Evolutionary conservation across 2,797 vertebrate species (phyloP).

Genomic region (Rhyacichthys aspro): DNA sequence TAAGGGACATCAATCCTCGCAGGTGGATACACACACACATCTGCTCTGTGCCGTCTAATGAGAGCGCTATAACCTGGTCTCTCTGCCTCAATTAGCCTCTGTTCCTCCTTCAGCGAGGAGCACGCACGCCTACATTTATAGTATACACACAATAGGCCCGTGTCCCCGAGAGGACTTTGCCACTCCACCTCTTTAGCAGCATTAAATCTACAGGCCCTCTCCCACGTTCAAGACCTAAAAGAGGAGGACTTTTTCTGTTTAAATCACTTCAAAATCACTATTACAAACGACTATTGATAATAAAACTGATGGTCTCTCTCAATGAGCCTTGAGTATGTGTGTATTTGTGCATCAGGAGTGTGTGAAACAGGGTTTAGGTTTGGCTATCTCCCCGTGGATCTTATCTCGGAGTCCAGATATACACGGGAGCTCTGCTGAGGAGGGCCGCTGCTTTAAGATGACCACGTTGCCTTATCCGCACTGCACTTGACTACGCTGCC

Average conservation of each 20-base stretch:
- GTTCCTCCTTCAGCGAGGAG: slow-evolving; percentile 57
- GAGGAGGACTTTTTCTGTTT: no score
- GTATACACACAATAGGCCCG: slow-evolving; percentile 51
- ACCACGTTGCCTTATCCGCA: slow-evolving; percentile 57
- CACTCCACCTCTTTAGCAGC: slow-evolving; percentile 66
- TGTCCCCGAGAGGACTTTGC: slow-evolving; percentile 59
- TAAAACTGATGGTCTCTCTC: no score
- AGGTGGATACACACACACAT: slow-evolving; percentile 61
- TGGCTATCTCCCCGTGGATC: slow-evolving; percentile 62
- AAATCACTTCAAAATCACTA: no score
- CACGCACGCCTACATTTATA: slow-evolving; percentile 43
- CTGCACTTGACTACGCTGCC: slow-evolving; percentile 33
- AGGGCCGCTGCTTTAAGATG: slow-evolving; percentile 56
- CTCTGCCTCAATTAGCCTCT: slow-evolving; percentile 76
- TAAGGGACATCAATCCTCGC: slow-evolving; percentile 51
- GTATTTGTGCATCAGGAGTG: slow-evolving; percentile 33
- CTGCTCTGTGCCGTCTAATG: slow-evolving; percentile 70
- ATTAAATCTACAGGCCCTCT: slow-evolving; percentile 69
- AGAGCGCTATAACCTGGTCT: slow-evolving; percentile 72
- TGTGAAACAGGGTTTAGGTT: slow-evolving; percentile 49
- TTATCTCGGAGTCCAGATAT: slow-evolving; percentile 74
- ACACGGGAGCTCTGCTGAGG: slow-evolving; percentile 59
- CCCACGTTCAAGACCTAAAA: slow-evolving; percentile 41
- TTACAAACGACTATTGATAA: no score
- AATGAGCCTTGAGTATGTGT: no score